Evolutionary conservation across 2,888 invertebrate genomes (phyloP).

Genomic region (Tromatobia lineatoria): DNA sequence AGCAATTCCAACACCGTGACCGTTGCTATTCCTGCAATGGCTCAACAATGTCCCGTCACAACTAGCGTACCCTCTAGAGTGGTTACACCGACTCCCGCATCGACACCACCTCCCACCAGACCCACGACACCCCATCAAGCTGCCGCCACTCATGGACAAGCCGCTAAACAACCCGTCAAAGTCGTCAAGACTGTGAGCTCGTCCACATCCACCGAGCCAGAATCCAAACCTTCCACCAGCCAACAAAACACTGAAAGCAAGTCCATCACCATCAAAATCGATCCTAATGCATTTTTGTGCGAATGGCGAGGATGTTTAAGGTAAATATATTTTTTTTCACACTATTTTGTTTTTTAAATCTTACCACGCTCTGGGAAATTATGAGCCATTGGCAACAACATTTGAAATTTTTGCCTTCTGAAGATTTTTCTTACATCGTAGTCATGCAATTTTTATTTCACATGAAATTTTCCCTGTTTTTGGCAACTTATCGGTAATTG

Average conservation of each 20-base stretch:
- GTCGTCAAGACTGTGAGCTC: slow-evolving; percentile 78
- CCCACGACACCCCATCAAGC: slow-evolving; percentile 86
- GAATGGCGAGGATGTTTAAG: slow-evolving; percentile 97
- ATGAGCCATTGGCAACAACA: neutral
- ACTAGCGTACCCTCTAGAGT: slow-evolving; percentile 82
- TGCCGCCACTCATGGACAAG: slow-evolving; percentile 83
- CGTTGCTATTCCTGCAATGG: slow-evolving; percentile 82
- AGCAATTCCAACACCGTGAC: slow-evolving; percentile 79
- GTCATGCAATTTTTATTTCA: no score
- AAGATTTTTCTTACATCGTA: no score
- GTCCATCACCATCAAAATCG: slow-evolving; percentile 84
- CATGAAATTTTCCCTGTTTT: no score
- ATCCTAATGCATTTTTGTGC: slow-evolving; percentile 88
- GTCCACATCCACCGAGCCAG: slow-evolving; percentile 79
- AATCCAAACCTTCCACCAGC: slow-evolving; percentile 77
- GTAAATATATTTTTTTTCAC: slow-evolving; percentile 75
- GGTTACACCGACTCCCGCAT: slow-evolving; percentile 82
- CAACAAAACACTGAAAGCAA: slow-evolving; percentile 76
- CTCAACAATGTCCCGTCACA: slow-evolving; percentile 79
- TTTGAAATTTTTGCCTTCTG: no score
- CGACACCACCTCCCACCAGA: slow-evolving; percentile 83
- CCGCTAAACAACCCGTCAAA: slow-evolving; percentile 71
- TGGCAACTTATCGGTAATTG: no score
- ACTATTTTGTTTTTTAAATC: slow-evolving; percentile 12
- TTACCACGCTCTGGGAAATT: neutral